A percentile compares a stretch with the other conserved stretches of the same genome.
Evolutionary conservation across 1,140 invertebrate genomes (phyloP).

Genomic region (Heliconius congener): DNA sequence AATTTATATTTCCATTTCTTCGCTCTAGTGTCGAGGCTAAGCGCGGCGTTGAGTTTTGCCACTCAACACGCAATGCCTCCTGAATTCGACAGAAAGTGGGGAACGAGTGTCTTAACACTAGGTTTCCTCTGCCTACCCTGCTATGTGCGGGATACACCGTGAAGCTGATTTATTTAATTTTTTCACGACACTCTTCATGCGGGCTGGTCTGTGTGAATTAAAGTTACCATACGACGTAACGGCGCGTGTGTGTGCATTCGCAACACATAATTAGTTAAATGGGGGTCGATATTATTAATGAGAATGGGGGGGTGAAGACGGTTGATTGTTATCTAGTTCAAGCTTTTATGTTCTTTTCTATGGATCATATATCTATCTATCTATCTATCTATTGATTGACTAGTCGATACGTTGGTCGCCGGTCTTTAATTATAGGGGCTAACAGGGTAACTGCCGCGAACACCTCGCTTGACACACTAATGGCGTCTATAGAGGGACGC

Average conservation of each 20-base stretch:
- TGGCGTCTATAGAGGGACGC: constrained; percentile 59
- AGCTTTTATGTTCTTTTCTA: constrained; percentile 79
- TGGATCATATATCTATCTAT: constrained; percentile 48
- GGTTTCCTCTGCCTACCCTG: too few species aligned
- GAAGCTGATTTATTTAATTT: constrained; percentile 46
- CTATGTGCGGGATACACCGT: too few species aligned
- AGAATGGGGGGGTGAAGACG: constrained; percentile 49
- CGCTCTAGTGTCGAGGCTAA: too few species aligned
- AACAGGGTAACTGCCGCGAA: constrained; percentile 68
- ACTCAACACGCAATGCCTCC: too few species aligned
- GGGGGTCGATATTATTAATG: constrained; percentile 77
- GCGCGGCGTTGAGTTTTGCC: too few species aligned
- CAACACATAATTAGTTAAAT: constrained; percentile 78
- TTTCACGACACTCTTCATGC: constrained; percentile 60
- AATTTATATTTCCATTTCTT: too few species aligned
- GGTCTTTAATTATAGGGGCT: constrained; percentile 74
- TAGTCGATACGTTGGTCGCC: constrained; percentile 70
- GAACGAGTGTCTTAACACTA: too few species aligned
- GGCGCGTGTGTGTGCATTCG: constrained; percentile 62
- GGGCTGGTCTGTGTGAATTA: constrained; percentile 48
- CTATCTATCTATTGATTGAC: constrained; percentile 67
- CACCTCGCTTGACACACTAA: constrained; percentile 75
- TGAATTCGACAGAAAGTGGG: too few species aligned
- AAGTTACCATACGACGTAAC: constrained; percentile 2
- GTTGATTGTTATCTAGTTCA: constrained; percentile 72